Base-by-base conservation (phyloP, 2,113 vertebrate species). In the Camelus bactrianus region DNA sequence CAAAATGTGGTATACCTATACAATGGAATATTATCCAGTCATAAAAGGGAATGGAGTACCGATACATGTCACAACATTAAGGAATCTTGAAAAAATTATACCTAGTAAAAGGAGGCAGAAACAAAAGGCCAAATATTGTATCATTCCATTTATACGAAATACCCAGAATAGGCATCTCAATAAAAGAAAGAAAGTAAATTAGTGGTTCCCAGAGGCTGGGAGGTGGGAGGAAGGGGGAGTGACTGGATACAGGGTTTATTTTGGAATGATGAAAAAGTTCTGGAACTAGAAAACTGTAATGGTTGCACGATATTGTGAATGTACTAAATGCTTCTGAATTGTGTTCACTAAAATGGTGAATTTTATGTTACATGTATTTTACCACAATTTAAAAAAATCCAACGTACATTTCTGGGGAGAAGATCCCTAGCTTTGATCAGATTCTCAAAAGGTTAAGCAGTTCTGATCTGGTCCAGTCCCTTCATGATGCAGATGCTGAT, bases 371-470 rank as follows among this genome's bases (percentile, higher is more conserved):
- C 19, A 5, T 72, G 10, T 56, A 10, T 85, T 95, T 82, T 62
- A 77, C 35, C 11, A 83, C 22, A 70, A 52, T 52, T 30, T 17
- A 46, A 91, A 77, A 28, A 48, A 85, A 46, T 67, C 13, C 65
- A 84, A 65, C 75, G 72, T 54, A 32, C 28, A 48, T 60, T 91
- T 90, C 30, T 3, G 5, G 32, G 32, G 35, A 58, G 12, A 56
- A 48, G 32, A 4, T 70, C 82, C 42, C 14, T 30, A 35, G 75
- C 17, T 92, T 88, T 64, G 42, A 80, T 88, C 76, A 80, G 80
- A 73, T 79, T 93, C 65, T 93, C 35, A 67, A 62, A 94, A 73
- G n/a, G 24, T 79, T 56, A 79, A 89, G 48, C 14, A 77, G 69
- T 56, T 56, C 56, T 81, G 67, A 95, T 87, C 48, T 79, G 14